Evolutionary conservation across 2,888 invertebrate species (phyloP), one percentile per base, ranked within the genome.

Genomic region (Cotesia congregata): DNA sequence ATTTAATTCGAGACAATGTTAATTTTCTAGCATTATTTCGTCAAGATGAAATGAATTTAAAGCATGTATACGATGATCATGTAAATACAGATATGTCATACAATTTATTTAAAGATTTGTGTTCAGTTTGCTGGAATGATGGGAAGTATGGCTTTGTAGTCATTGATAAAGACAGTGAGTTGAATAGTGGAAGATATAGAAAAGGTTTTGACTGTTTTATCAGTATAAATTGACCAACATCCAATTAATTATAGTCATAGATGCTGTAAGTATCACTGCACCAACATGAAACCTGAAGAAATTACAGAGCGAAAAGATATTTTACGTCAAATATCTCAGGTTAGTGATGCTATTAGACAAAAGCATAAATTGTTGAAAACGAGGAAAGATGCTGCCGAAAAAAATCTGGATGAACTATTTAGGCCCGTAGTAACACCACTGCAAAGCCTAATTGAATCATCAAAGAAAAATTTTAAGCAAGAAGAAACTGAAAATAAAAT

Each of bases 381-480:
- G 15, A 17, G 62, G 1, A n/a, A 17, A 62, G 62, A 62, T 6
- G 17, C 62, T 0, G 17, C 17, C n/a, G 62, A 17, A 5, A 62
- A 62, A 17, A 6, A 4, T n/a, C 9, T 62, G 17, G 17, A n/a
- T 62, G 62, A 62, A 62, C 9, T 62, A 15, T 62, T 62, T 6
- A 62, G 17, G 17, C 62, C 62, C 62, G n/a, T 62, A 6, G 62
- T n/a, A 6, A 62, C 62, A 62, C 62, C 62, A n/a, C 62, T 62
- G 62, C 17, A 62, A 15, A n/a, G 78, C 67, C 85, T 87, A 3
- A 39, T 88, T 9, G 87, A 86, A 20, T n/a, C 6, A 38, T 41
- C 59, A 50, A 12, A 50, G 30, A 7, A 67, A 65, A 73, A 65
- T 67, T 5, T 64, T 40, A 41, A 20, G 64, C 12, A 60, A 71